phyloP scores from a whole-genome alignment of 1,140 invertebrate species.

The Drosophila equinoxialis region DNA sequence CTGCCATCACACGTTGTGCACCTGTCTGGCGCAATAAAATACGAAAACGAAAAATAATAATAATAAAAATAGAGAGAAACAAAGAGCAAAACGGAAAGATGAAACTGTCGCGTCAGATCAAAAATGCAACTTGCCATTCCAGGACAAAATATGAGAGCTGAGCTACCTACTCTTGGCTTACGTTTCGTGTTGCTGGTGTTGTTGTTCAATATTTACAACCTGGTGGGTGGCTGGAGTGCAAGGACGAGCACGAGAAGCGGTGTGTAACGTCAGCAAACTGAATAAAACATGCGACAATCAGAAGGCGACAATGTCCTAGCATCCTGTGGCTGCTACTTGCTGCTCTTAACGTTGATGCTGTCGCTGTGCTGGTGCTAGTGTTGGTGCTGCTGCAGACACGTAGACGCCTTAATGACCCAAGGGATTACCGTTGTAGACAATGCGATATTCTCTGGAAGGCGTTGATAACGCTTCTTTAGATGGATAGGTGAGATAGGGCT shows the following conservation, averaged over 20 bases:
- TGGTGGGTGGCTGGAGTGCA: slow-evolving; percentile 13
- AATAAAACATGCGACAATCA: slow-evolving; percentile 74
- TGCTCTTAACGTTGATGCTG: slow-evolving; percentile 15
- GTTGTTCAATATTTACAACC: slow-evolving; percentile 71
- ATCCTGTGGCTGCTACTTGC: slow-evolving; percentile 24
- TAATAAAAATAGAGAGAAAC: background rate
- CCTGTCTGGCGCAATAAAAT: slow-evolving; percentile 35
- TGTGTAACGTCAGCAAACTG: slow-evolving; percentile 47
- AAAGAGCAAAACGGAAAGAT: background rate
- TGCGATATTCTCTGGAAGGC: background rate
- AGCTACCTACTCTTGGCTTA: slow-evolving; percentile 36
- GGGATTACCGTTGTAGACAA: slow-evolving; percentile 68
- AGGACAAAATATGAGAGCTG: slow-evolving; percentile 48
- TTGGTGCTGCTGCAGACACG: slow-evolving; percentile 58
- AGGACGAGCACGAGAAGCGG: slow-evolving; percentile 26
- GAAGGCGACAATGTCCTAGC: slow-evolving; percentile 56
- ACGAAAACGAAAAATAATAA: background rate
- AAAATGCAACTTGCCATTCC: slow-evolving; percentile 50
- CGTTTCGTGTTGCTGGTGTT: slow-evolving; percentile 39
- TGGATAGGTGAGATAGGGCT: background rate
- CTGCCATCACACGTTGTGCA: background rate
- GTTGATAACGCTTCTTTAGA: slow-evolving; percentile 22
- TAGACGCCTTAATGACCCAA: slow-evolving; percentile 74
- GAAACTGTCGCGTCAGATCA: slow-evolving; percentile 60
- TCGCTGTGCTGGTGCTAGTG: slow-evolving; percentile 14